phyloP scores from a whole-genome alignment of 1,140 invertebrate genomes.

The Yoshiicerus persimilis region DNA sequence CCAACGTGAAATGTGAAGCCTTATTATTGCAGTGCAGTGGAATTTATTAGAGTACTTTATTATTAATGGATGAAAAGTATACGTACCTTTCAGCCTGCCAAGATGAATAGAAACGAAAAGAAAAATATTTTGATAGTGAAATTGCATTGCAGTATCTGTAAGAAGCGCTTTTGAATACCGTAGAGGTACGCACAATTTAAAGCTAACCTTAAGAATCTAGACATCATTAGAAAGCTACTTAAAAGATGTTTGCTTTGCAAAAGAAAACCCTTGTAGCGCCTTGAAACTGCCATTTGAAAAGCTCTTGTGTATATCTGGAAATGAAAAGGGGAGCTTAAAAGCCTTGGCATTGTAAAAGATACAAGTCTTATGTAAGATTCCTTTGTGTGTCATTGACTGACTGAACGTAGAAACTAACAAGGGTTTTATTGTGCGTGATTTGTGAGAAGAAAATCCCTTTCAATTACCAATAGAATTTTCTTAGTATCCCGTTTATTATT shows the following conservation, averaged over 20 bases:
- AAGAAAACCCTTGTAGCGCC: neutral
- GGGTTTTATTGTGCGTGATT: neutral
- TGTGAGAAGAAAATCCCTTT: neutral
- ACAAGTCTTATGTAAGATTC: neutral
- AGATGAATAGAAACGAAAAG: neutral
- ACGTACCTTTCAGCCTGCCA: no score
- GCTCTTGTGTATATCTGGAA: neutral
- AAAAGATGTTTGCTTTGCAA: neutral
- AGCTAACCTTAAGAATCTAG: neutral
- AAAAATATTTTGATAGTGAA: neutral
- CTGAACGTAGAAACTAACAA: neutral
- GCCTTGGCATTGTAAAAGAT: neutral
- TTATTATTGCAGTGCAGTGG: no score
- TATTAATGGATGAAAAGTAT: no score
- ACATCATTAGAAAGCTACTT: neutral
- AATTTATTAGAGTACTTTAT: no score
- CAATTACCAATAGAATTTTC: neutral
- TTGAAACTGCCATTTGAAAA: neutral
- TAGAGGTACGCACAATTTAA: neutral
- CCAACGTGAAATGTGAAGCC: no score
- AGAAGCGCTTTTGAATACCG: neutral
- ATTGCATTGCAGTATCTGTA: neutral
- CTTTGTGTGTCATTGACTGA: neutral
- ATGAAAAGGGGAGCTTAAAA: neutral
- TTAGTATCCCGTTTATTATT: neutral